These are phyloP conservation scores for Tribolium freemani DNA, from an alignment of 2,888 invertebrate species.

Conservation along the genomic window DNA sequence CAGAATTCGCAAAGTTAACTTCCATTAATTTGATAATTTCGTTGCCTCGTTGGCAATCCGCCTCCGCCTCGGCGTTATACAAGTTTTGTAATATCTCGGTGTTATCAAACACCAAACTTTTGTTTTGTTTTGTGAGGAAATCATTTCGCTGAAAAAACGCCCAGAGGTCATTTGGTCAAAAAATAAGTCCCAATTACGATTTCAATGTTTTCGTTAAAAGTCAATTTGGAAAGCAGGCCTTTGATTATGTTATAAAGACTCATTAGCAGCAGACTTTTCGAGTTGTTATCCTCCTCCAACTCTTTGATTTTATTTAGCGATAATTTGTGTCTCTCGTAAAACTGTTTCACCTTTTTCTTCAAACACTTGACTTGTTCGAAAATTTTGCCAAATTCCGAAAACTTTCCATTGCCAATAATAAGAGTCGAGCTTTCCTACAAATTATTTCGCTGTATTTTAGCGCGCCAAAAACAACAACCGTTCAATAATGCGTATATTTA, in stretches of 20 bases:
- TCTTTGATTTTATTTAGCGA: conserved; percentile 10
- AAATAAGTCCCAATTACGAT: neutral
- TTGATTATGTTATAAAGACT: conserved; percentile 22
- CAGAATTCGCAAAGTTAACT: conserved; percentile 16
- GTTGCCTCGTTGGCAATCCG: neutral
- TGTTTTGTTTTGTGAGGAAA: neutral
- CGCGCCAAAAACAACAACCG: neutral
- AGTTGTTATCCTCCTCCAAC: conserved; percentile 16
- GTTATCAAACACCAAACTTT: neutral
- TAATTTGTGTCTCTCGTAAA: neutral
- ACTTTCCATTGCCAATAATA: neutral
- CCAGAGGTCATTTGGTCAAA: neutral
- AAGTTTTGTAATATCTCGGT: neutral
- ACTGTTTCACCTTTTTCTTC: conserved; percentile 7
- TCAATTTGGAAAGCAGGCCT: conserved; percentile 16
- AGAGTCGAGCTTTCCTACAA: conserved; percentile 1
- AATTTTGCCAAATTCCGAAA: neutral
- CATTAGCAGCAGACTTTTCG: conserved; percentile 15
- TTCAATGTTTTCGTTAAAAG: neutral
- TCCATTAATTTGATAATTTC: conserved; percentile 15
- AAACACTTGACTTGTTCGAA: conserved; percentile 7
- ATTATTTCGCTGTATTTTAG: neutral
- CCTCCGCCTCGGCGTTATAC: neutral
- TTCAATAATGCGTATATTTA: neutral
- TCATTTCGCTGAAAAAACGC: neutral